Evolutionary conservation across 2,888 invertebrate genomes (phyloP), one percentile per base, ranked within the genome.

Genomic region (Auanema sp.): DNA sequence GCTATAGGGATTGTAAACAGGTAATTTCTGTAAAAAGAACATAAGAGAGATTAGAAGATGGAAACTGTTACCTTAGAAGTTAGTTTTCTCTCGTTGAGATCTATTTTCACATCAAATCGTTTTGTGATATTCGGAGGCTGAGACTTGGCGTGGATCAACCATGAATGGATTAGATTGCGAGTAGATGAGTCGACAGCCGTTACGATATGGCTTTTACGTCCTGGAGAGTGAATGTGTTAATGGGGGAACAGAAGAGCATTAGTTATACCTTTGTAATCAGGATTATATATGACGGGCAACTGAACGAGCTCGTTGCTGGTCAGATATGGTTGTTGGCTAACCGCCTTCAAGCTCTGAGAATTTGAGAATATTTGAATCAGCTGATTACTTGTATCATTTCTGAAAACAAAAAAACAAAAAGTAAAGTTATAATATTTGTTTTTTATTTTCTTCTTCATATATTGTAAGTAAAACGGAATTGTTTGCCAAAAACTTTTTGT

Each of bases 1-100:
- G 14, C 68, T 68, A 21, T 70, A 72, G 3, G 69, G 56, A 44
- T 72, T 72, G 21, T 60, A 60, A 18, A 72, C 63, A 1, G 65
- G 56, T 14, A 72, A 42, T 44, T 63, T 68, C 69, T 72, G 62
- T 49, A 67, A 60, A 8, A 12, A 21, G 11, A 10, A 11, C 10
- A 47, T 47, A 43, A 43, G 43, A 12, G 11, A 12, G 47, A 18
- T 47, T 21, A 21, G 21, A 5, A 18, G 5, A 47, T 3, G 47
- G 43, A 43, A 43, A 43, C n/a, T 47, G 10, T 18, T 43, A 62
- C 62, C 62, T 62, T 62, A n/a, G 51, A 24, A 42, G 43, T 50
- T 33, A 62, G 43, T 42, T 62, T 21, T 11, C 57, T 51, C 4
- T 49, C 40, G n/a, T 47, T 10, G 16, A 62, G 25, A 12, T 41